Conservation (phyloP, 2,797 vertebrate genomes). For the Falco rusticolus region DNA sequence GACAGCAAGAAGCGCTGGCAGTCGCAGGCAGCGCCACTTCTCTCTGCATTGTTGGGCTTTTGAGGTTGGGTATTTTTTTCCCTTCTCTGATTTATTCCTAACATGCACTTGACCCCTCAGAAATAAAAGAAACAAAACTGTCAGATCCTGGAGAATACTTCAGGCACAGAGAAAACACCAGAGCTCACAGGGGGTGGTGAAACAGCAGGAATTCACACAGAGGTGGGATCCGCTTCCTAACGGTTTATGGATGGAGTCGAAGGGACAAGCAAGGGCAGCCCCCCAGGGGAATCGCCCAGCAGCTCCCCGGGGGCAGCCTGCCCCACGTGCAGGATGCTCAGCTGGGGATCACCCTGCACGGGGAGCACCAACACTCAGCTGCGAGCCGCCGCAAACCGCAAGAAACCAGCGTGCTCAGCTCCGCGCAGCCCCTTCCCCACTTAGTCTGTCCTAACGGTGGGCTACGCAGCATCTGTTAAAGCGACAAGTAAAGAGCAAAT, state of each 20-base stretch:
- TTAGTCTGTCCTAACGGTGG: accelerated
- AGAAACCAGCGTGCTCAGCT: accelerated
- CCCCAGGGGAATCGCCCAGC: accelerated
- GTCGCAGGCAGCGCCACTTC: neutral
- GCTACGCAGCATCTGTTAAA: accelerated
- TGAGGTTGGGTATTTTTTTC: neutral
- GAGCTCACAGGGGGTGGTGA: neutral
- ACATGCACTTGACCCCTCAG: neutral
- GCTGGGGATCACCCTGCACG: neutral
- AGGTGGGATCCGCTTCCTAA: accelerated
- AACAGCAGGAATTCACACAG: neutral
- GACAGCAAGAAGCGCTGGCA: neutral
- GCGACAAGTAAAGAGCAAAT: neutral
- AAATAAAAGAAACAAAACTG: neutral
- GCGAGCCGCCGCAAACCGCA: neutral
- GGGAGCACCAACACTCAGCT: neutral
- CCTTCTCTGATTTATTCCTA: neutral
- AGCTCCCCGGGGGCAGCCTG: neutral
- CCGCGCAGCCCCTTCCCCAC: neutral
- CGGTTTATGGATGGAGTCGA: neutral
- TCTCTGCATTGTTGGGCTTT: neutral
- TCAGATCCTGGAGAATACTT: neutral
- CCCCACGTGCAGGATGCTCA: neutral
- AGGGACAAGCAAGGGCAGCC: neutral
- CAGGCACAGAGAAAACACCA: accelerated